These are phyloP conservation scores for Nannospalax galili DNA, from an alignment of 2,113 vertebrate species.

Conservation along the genomic window DNA sequence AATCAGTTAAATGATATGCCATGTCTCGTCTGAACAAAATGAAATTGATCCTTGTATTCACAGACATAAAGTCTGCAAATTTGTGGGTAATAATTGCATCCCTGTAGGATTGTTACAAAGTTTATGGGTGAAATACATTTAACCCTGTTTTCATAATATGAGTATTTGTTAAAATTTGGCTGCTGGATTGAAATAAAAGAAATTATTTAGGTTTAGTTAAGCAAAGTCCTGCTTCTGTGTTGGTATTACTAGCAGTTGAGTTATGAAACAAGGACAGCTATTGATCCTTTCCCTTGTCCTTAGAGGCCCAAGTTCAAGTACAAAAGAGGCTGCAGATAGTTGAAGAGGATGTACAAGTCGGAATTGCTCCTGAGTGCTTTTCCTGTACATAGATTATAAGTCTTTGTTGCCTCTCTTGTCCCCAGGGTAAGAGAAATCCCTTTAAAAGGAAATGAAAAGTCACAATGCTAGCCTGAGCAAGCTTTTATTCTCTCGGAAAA, in stretches of 20 bases:
- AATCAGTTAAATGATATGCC: background rate
- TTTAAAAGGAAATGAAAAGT: conserved; percentile 3
- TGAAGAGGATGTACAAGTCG: background rate
- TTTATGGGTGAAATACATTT: background rate
- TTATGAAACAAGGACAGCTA: background rate
- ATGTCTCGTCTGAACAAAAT: background rate
- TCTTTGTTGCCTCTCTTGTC: background rate
- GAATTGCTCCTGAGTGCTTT: background rate
- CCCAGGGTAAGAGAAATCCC: background rate
- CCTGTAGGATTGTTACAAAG: background rate
- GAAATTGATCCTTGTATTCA: background rate
- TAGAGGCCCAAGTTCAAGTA: background rate
- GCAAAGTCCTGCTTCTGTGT: background rate
- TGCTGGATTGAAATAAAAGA: background rate
- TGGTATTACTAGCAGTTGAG: background rate
- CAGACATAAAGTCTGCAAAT: background rate
- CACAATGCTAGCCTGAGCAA: background rate
- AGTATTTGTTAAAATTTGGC: background rate
- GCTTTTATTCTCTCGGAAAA: conserved; percentile 14
- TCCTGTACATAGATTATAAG: background rate
- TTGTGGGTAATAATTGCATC: background rate
- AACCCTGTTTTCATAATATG: too few relatives aligned
- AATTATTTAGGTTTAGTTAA: background rate
- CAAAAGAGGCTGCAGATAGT: background rate
- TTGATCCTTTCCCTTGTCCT: background rate